Conservation (phyloP, 2,888 invertebrate species). For the Rapana venosa region DNA sequence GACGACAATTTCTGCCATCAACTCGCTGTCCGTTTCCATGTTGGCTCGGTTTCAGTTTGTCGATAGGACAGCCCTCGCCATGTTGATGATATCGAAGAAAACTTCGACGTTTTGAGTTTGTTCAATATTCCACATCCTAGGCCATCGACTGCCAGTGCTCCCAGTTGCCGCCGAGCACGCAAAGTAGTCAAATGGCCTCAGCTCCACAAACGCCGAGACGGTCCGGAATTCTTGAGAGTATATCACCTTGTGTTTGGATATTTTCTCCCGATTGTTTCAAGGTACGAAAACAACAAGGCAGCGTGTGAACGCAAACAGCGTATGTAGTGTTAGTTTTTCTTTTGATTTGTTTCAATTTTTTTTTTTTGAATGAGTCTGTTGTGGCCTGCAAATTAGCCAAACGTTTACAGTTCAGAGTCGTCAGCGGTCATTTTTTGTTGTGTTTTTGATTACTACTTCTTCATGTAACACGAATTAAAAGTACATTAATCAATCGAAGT, state of each 20-base stretch:
- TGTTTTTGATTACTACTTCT: no score
- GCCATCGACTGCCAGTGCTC: slow-evolving; percentile 16
- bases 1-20: slow-evolving; percentile 34
- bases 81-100: slow-evolving; percentile 44
- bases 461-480: no score
- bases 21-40: slow-evolving; percentile 39
- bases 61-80: slow-evolving; percentile 40
- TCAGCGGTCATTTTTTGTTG: no score
- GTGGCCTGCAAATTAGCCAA: no score
- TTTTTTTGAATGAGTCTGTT: no score
- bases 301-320: neutral
- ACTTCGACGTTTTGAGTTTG: slow-evolving; percentile 44
- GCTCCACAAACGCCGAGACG: slow-evolving; percentile 27
- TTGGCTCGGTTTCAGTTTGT: slow-evolving; percentile 40
- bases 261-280: slow-evolving; percentile 13
- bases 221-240: slow-evolving; percentile 12
- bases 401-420: no score
- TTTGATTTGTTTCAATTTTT: neutral
- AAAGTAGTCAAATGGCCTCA: slow-evolving; percentile 34
- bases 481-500: no score
- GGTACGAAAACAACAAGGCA: neutral
- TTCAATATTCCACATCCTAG: slow-evolving; percentile 40
- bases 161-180: slow-evolving; percentile 36
- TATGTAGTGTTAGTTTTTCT: neutral
- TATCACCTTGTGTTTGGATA: slow-evolving; percentile 29